These are phyloP conservation scores for Pocillopora meandrina DNA, from an alignment of 92 coral and sea anemone genomes.

Conservation along the genomic window DNA sequence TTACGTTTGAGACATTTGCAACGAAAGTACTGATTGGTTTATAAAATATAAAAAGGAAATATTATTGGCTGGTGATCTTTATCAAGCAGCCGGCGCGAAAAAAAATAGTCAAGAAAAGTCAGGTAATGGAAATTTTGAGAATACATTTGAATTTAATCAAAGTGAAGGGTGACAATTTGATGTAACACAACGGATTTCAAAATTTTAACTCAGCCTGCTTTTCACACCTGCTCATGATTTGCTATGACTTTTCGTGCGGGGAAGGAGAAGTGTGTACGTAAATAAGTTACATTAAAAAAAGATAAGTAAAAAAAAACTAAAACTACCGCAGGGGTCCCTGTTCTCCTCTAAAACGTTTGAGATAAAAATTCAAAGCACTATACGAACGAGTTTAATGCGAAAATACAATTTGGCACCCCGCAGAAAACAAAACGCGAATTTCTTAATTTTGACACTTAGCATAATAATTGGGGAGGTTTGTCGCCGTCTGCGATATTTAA, in stretches of 20 bases:
- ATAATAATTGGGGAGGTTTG: not conserved
- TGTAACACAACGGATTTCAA: not conserved
- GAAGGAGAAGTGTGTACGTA: not conserved
- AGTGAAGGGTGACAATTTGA: not conserved
- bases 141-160: not conserved
- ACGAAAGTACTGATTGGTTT: constrained; percentile 18
- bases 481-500: not conserved
- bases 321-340: not conserved
- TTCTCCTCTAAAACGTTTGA: not conserved
- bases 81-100: constrained; percentile 57
- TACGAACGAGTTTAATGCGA: not conserved
- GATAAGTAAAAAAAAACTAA: not conserved
- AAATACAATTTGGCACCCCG: not conserved
- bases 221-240: constrained; percentile 1
- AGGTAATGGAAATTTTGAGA: not conserved
- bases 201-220: constrained; percentile 7
- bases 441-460: constrained; percentile 6
- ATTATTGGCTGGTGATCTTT: constrained; percentile 25
- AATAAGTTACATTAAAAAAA: not conserved
- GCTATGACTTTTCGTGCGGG: not conserved
- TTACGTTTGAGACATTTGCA: constrained; percentile 9
- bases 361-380: not conserved
- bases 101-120: not conserved
- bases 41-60: not conserved
- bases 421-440: not conserved